These are phyloP conservation scores for Cynopterus sphinx DNA, from an alignment of 2,797 vertebrate species.

Conservation along the genomic window DNA sequence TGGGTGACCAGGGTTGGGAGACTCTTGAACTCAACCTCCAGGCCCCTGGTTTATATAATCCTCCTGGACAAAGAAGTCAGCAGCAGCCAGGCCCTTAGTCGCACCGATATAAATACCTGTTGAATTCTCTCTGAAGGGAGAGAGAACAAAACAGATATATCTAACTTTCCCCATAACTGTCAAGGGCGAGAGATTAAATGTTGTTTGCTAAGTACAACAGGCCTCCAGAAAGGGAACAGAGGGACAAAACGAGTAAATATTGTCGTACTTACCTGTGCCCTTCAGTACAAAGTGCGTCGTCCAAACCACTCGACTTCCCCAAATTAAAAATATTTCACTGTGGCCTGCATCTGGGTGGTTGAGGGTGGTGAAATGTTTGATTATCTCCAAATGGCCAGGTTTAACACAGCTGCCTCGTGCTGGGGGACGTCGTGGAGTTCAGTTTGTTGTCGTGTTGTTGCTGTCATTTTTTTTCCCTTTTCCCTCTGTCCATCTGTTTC, in stretches of 20 bases:
- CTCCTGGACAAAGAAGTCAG: not conserved
- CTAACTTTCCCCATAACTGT: slow-evolving; percentile 65
- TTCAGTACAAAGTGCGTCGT: slow-evolving; percentile 71
- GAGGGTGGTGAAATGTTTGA: slow-evolving; percentile 54
- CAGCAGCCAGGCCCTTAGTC: not conserved
- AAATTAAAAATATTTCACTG: slow-evolving; percentile 72
- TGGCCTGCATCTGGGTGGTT: slow-evolving; percentile 52
- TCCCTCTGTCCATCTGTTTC: not conserved
- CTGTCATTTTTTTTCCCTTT: not conserved
- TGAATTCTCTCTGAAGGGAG: not conserved
- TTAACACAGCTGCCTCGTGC: slow-evolving; percentile 49
- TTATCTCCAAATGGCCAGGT: slow-evolving; percentile 50
- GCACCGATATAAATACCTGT: not conserved
- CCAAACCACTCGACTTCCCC: slow-evolving; percentile 52
- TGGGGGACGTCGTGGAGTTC: not conserved
- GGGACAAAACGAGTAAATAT: slow-evolving; percentile 58
- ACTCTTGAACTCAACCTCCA: not conserved
- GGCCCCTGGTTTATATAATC: not conserved
- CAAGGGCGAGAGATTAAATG: slow-evolving; percentile 66
- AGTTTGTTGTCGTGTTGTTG: not conserved
- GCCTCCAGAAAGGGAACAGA: slow-evolving; percentile 51
- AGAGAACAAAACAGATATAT: slow-evolving; percentile 27
- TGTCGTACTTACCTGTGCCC: slow-evolving; percentile 42
- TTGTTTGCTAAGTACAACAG: slow-evolving; percentile 47
- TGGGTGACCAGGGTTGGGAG: not conserved